Evolutionary conservation across 1,140 invertebrate species (phyloP), one percentile per base, ranked within the genome.

Genomic region (Drosophila ficusphila): DNA sequence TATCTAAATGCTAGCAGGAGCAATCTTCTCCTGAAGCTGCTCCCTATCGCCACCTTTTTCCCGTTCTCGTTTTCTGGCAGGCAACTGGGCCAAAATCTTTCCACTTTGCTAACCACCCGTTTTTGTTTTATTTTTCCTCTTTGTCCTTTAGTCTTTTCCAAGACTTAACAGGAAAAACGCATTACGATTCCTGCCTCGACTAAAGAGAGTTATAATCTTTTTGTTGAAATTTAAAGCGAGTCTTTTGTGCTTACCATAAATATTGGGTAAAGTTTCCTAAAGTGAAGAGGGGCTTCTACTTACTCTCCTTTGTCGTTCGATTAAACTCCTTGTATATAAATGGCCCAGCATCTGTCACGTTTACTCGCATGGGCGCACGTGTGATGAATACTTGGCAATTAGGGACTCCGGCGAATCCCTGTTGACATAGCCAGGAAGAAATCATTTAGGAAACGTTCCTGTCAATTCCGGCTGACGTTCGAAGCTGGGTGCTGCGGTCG

Each of bases 371-470:
- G 82, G 62, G 18, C 62, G 81, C 82, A 85, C 81, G 81, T 85
- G 81, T 85, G 81, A 85, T 85, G 81, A 85, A 85, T 85, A 85
- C 81, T 81, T 65, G 57, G 75, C 81, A 85, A 85, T 85, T 85
- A 85, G 81, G 82, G 39, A 38, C 33, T 18, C 36, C 48, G 44
- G 46, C 52, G 42, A 58, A 42, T 71, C 54, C 81, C 70, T 69
- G 75, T 85, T 86, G 81, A 86, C 79, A 85, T 51, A 79, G 69
- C 39, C 65, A 81, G 81, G 61, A 81, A 73, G 76, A 76, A 86
- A 86, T 76, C 81, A 79, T 85, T 86, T 79, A 79, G 61, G 58
- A 62, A 79, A 81, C 61, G 76, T 76, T 73, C 65, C 53, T 44
- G 53, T 76, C 81, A 76, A 79, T 79, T 86, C 61, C 71, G 52